Base-by-base conservation (phyloP, 1,140 invertebrate genomes). In the Venustaconcha ellipsiformis region DNA sequence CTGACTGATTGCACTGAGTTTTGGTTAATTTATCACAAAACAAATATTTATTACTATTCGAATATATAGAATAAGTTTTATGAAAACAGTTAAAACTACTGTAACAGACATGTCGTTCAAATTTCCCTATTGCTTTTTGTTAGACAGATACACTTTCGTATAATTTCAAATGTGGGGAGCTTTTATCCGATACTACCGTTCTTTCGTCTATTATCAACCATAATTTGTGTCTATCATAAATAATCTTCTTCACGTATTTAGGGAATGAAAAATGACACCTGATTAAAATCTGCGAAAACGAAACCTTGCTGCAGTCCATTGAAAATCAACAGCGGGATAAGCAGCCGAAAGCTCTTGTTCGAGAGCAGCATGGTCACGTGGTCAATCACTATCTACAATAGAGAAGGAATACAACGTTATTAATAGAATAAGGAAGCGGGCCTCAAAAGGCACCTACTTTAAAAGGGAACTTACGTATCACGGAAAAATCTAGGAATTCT, bases 271-370 rank as follows among this genome's bases (percentile, higher is more conserved):
- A 70, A n/a, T 1, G 18, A 75, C 79, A 88, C 88, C 85, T 85
- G 86, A 59, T 85, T 89, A 60, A 88, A 89, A 78, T 89, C 88
- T 12, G 88, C 80, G 70, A 84, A 89, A 18, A 89, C 84, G 69
- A 89, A 89, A 3, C 88, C 88, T 83, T 89, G 88, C 73, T 89
- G 87, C 37, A 89, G 76, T 1, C 88, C 88, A 76, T 83, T 89
- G 72, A 89, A 89, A 60, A 89, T 78, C 14, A 89, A 76, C 18
- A 89, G 77, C 3, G 88, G 88, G 20, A 87, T 85, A 12, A 89
- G 84, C 6, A 89, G 81, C 14, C 86, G 81, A 71, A 87, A 88
- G 4, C 87, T 89, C 67, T 84, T 86, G 74, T 89, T 84, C 13
- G 67, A 67, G 2, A 82, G 59, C 74, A 89, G 78, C 56, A 87